phyloP scores from a whole-genome alignment of 2,797 vertebrate species.

The Anomalospiza imberbis region DNA sequence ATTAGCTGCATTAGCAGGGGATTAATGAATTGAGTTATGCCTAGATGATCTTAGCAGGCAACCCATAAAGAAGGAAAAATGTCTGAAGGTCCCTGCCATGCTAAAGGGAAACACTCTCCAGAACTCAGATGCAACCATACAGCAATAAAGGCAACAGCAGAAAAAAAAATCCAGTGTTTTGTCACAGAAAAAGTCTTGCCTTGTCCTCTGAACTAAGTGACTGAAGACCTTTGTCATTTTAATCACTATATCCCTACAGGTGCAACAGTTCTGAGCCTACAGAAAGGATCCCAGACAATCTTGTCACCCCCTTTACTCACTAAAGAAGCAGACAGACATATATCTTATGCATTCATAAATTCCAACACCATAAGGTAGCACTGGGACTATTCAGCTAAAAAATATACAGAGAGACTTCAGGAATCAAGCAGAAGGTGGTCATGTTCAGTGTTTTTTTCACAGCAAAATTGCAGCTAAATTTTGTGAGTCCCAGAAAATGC shows the following conservation, averaged over 20 bases:
- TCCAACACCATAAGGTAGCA: neutral
- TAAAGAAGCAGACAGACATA: neutral
- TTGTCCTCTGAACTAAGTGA: neutral
- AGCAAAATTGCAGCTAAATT: neutral
- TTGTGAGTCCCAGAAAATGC: neutral
- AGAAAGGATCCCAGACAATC: neutral
- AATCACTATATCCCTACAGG: neutral
- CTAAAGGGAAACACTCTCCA: neutral
- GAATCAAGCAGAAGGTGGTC: neutral
- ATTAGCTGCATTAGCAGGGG: neutral
- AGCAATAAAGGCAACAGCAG: neutral
- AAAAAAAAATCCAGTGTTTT: neutral
- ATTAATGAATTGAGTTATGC: slow-evolving; percentile 18
- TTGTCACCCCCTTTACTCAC: neutral
- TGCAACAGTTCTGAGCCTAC: neutral
- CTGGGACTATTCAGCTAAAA: neutral
- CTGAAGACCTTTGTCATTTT: neutral
- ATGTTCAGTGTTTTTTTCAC: neutral
- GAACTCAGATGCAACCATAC: neutral
- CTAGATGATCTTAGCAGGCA: neutral
- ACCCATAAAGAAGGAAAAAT: neutral
- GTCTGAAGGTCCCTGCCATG: neutral
- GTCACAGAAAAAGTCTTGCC: neutral
- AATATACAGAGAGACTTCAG: neutral
- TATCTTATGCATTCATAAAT: neutral